These are phyloP conservation scores for Varecia variegata DNA, from an alignment of 2,797 vertebrate genomes.

Conservation along the genomic window DNA sequence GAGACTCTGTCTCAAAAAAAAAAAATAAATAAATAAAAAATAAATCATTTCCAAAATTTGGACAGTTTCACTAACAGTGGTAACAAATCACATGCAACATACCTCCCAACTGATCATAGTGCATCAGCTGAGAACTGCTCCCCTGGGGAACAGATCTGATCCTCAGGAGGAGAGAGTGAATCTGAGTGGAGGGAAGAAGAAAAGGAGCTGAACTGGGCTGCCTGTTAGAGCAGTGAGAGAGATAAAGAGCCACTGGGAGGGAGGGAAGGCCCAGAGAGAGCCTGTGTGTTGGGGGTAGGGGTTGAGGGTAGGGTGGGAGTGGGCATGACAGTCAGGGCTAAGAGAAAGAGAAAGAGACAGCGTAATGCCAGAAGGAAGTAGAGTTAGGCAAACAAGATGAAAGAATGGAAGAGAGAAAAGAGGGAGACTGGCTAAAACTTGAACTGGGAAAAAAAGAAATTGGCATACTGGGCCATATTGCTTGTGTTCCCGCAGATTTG, in stretches of 20 bases:
- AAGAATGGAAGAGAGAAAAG: background rate
- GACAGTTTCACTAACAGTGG: background rate
- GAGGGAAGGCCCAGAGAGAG: background rate
- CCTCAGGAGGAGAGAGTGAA: background rate
- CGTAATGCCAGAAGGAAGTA: background rate
- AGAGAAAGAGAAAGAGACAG: background rate
- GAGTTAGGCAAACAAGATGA: background rate
- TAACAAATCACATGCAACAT: background rate
- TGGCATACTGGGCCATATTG: background rate
- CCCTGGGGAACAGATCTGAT: background rate
- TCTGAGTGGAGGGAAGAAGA: background rate
- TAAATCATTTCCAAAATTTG: conserved; percentile 9
- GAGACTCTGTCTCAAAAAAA: too few relatives aligned
- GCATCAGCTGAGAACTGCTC: background rate
- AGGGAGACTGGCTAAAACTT: background rate
- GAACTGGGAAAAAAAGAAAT: background rate
- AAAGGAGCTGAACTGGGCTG: background rate
- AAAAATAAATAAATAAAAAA: conserved; percentile 18
- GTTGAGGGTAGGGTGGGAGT: background rate
- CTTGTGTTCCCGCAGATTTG: background rate
- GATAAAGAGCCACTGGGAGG: background rate
- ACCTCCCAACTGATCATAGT: background rate
- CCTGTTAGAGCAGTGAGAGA: background rate
- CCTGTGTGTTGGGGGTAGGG: background rate
- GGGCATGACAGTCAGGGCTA: background rate